These are phyloP conservation scores for Drosophila orosa DNA, from an alignment of 1,140 invertebrate species.

Conservation along the genomic window DNA sequence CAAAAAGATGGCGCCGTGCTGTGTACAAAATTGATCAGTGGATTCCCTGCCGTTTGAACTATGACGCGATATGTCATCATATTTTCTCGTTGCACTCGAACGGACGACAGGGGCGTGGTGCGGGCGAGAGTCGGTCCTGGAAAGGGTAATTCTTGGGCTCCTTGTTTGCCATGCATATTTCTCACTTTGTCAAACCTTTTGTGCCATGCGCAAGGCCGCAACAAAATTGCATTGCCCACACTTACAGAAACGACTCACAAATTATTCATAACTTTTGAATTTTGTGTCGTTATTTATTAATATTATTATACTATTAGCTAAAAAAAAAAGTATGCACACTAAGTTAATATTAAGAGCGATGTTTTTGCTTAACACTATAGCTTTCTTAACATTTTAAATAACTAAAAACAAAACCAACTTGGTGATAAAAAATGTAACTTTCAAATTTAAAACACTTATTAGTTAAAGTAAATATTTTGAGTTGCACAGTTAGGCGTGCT, in stretches of 20 bases:
- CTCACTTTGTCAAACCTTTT: constrained; percentile 69
- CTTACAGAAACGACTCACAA: not conserved
- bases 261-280: not conserved
- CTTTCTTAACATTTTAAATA: no score
- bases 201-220: constrained; percentile 56
- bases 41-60: constrained; percentile 84
- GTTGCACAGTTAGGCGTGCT: no score
- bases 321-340: no score
- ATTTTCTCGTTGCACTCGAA: constrained; percentile 71
- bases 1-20: constrained; percentile 84
- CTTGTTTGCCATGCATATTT: constrained; percentile 68
- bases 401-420: no score
- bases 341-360: no score
- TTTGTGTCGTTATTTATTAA: no score
- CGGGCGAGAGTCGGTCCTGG: constrained; percentile 9
- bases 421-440: not conserved
- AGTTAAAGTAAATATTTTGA: not conserved
- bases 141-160: constrained; percentile 25
- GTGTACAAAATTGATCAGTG: constrained; percentile 84
- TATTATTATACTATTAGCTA: no score
- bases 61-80: constrained; percentile 85
- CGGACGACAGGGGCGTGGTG: constrained; percentile 3
- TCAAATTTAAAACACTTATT: not conserved
- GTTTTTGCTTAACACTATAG: no score
- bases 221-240: constrained; percentile 32